Conservation (phyloP, 2,888 invertebrate genomes). For the Chloroclysta siterata region DNA sequence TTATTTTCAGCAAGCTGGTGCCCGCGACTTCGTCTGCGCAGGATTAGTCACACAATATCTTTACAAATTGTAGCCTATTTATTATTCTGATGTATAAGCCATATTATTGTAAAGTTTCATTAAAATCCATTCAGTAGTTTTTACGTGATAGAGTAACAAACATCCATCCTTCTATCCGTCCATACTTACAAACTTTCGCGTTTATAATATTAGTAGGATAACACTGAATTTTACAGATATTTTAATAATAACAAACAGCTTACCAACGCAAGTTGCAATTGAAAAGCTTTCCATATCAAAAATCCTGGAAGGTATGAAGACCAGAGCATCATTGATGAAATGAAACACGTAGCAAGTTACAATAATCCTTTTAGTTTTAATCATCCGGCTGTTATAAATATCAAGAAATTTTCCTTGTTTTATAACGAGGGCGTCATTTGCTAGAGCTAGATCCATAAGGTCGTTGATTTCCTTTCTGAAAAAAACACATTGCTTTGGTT, state of each 20-base stretch:
- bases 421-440: slow-evolving; percentile 45
- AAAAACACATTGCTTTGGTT: slow-evolving; percentile 1
- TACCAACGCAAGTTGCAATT: slow-evolving; percentile 53
- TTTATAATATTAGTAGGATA: no score
- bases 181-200: no score
- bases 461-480: slow-evolving; percentile 44
- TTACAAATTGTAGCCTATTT: no score
- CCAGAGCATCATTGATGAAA: slow-evolving; percentile 50
- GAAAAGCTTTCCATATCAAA: slow-evolving; percentile 45
- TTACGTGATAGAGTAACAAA: no score
- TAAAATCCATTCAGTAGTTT: no score
- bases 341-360: slow-evolving; percentile 51
- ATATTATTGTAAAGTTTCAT: no score
- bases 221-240: no score
- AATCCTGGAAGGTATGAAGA: slow-evolving; percentile 51
- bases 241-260: slow-evolving; percentile 4
- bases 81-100: no score
- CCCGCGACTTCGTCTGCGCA: no score
- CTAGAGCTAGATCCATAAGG: slow-evolving; percentile 42
- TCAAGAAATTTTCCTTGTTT: slow-evolving; percentile 36
- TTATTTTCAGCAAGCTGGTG: no score
- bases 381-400: slow-evolving; percentile 42
- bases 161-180: no score
- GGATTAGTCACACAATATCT: no score
- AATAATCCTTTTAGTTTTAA: slow-evolving; percentile 49